These are phyloP conservation scores for Serrognathus titanus DNA, from an alignment of 2,888 invertebrate species.

Conservation along the genomic window DNA sequence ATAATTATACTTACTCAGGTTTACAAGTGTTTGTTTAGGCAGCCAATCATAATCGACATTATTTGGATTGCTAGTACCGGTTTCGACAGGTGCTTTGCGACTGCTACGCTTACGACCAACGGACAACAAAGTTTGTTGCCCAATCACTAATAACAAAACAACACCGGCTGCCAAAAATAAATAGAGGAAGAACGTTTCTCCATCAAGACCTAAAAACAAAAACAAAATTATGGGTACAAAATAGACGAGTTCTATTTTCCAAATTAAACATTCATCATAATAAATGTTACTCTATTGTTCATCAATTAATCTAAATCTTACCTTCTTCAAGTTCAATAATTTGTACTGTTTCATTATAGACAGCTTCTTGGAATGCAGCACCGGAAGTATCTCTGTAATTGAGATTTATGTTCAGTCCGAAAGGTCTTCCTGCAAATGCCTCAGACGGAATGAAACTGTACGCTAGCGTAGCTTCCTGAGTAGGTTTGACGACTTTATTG, in stretches of 20 bases:
- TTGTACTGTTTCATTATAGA: conserved; percentile 96
- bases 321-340: conserved; percentile 94
- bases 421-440: conserved; percentile 94
- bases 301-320: conserved; percentile 18
- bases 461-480: conserved; percentile 89
- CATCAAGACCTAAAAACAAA: conserved; percentile 67
- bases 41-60: conserved; percentile 99
- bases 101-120: conserved; percentile 70
- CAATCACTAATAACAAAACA: conserved; percentile 81
- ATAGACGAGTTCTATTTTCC: neutral
- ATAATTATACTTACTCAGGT: conserved; percentile 68
- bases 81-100: conserved; percentile 69
- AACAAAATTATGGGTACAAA: neutral
- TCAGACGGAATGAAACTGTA: conserved; percentile 96
- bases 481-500: conserved; percentile 83
- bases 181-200: conserved; percentile 98
- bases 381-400: conserved; percentile 81
- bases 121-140: conserved; percentile 83
- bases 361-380: conserved; percentile 74
- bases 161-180: conserved; percentile 89
- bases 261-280: neutral
- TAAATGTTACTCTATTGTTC: no score
- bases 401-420: conserved; percentile 90
- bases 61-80: conserved; percentile 83
- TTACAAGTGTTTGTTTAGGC: conserved; percentile 83